Evolutionary conservation across 2,113 vertebrate genomes (phyloP), one percentile per base, ranked within the genome.

Genomic region (Podarcis raffonei): DNA sequence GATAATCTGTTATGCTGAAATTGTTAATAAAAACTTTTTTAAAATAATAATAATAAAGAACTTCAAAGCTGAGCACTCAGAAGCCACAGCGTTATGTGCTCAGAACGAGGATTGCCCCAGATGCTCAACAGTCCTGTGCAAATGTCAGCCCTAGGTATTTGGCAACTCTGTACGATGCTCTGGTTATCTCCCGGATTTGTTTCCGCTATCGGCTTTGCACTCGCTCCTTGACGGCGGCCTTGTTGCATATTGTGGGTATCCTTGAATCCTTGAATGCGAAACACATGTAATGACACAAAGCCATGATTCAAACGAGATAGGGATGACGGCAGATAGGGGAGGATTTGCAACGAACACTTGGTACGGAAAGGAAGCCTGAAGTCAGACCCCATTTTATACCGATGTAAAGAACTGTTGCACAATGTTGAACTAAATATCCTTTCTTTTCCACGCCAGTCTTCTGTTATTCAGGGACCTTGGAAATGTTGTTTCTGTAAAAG

Each of bases 111-210:
- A 39, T 16, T 83, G 37, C 5, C 65, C 65, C 65, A 69, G 81
- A 48, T 42, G 6, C 27, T 69, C 18, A 42, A 69, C 4, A 39
- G 37, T 82, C 12, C 35, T n/a, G 37, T 42, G 15, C 35, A 69
- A 69, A 22, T 48, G 12, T 27, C 7, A 42, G 5, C 30, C 65
- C 35, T 68, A 11, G 11, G 62, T 8, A 42, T 69, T 68, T 39
- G 89, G 90, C 91, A 87, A 83, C 68, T 53, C 78, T 89, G 79
- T 18, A 81, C n/a, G 1, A 1, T 66, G 53, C 20, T 6, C 75
- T 69, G 25, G 87, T 12, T 74, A 88, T 87, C 2, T 72, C 27
- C 23, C 91, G 83, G 83, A 81, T 22, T 86, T 92, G 35, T 78
- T 76, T 0, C 39, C 65, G 62, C 72, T 83, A 18, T 87, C 78